A percentile compares a stretch with the other conserved stretches of the same genome.
Conservation (phyloP, 1,140 invertebrate genomes). For the Plectus sambesii region DNA sequence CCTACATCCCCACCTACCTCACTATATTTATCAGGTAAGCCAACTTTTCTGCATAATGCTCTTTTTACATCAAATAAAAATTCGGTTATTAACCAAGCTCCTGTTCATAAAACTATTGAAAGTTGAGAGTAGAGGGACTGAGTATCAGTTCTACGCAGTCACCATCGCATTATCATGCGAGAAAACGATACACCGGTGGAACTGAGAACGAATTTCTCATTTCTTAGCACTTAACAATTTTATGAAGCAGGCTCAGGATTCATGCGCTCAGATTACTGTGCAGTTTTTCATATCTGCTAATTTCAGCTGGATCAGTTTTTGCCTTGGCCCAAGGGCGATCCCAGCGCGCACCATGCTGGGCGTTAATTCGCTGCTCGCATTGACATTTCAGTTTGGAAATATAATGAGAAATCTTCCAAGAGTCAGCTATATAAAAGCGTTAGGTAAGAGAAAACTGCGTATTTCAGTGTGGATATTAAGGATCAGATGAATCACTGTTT, state of each 20-base stretch:
- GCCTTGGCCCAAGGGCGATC: constrained; percentile 30
- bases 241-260: no score
- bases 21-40: constrained; percentile 33
- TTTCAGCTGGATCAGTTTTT: constrained; percentile 37
- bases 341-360: constrained; percentile 32
- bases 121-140: no score
- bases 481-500: constrained; percentile 1
- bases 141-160: no score
- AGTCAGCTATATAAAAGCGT: constrained; percentile 26
- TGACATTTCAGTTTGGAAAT: constrained; percentile 39
- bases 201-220: no score
- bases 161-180: no score
- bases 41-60: no score
- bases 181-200: no score
- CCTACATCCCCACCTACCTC: constrained; percentile 37
- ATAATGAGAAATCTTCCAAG: constrained; percentile 36
- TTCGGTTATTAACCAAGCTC: no score
- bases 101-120: no score
- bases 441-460: constrained; percentile 1
- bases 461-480: neutral
- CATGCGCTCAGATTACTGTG: no score
- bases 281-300: constrained; percentile 1
- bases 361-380: constrained; percentile 29
- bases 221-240: no score
- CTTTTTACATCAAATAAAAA: no score